These are phyloP conservation scores for Podarcis raffonei DNA, from an alignment of 2,113 vertebrate genomes.

Conservation along the genomic window DNA sequence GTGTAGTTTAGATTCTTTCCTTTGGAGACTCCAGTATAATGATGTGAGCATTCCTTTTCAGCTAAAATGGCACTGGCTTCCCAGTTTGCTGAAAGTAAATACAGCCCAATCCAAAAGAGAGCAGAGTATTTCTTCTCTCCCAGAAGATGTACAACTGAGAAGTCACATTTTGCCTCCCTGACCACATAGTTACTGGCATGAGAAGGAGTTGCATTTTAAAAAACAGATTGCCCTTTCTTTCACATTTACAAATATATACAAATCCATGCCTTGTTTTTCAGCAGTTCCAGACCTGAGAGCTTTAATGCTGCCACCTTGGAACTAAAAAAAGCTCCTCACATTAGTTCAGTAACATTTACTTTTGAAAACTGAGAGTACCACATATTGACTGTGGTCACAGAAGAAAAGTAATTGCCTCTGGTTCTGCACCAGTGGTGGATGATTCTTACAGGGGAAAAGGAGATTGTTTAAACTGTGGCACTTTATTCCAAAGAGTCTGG, in stretches of 20 bases:
- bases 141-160: background rate
- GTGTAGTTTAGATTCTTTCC: background rate
- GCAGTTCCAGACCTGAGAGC: background rate
- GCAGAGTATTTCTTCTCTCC: background rate
- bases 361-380: rapidly evolving
- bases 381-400: rapidly evolving
- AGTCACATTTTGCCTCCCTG: background rate
- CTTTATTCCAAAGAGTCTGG: background rate
- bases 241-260: background rate
- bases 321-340: background rate
- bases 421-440: rapidly evolving
- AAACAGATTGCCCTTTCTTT: background rate
- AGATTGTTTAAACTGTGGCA: background rate
- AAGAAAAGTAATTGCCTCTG: rapidly evolving
- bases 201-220: background rate
- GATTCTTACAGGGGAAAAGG: background rate
- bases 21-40: background rate
- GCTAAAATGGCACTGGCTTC: background rate
- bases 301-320: background rate
- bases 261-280: background rate
- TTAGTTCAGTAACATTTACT: background rate
- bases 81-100: background rate
- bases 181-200: background rate
- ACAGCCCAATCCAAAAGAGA: background rate
- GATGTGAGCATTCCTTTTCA: background rate